phyloP scores from a whole-genome alignment of 2,888 invertebrate species.

The Pollenia labialis region DNA sequence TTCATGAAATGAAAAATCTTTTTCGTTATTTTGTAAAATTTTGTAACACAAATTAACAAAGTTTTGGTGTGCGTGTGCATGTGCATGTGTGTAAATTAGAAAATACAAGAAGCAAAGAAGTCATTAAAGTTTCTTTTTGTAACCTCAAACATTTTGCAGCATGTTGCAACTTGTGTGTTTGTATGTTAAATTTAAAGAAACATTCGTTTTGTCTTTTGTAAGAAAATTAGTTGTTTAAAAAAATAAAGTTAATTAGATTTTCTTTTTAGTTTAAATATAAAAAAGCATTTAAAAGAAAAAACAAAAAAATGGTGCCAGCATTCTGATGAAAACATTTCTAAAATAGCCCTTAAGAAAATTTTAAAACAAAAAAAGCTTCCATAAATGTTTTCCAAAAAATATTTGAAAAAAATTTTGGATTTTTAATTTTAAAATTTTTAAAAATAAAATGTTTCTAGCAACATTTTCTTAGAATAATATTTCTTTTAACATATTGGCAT shows the following conservation, averaged over 20 bases:
- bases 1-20: constrained; percentile 26
- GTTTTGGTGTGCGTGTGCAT: constrained; percentile 9
- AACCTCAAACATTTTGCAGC: constrained; percentile 27
- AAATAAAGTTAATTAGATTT: not conserved
- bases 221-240: not conserved
- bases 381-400: too few species aligned
- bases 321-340: too few species aligned
- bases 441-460: too few species aligned
- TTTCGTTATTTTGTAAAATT: not conserved
- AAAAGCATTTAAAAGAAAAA: too few species aligned
- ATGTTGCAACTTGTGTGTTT: constrained; percentile 15
- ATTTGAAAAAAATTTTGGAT: too few species aligned
- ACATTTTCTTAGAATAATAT: too few species aligned
- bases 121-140: constrained; percentile 29
- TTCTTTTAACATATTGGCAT: too few species aligned
- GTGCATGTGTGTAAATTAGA: not conserved
- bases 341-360: too few species aligned
- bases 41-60: constrained; percentile 27
- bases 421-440: too few species aligned
- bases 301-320: not conserved
- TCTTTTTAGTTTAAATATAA: not conserved
- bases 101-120: not conserved
- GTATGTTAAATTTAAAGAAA: constrained; percentile 6
- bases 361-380: too few species aligned
- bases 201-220: not conserved